Evolutionary conservation across 2,888 invertebrate genomes (phyloP).

Genomic region (Lucinisca nassula): DNA sequence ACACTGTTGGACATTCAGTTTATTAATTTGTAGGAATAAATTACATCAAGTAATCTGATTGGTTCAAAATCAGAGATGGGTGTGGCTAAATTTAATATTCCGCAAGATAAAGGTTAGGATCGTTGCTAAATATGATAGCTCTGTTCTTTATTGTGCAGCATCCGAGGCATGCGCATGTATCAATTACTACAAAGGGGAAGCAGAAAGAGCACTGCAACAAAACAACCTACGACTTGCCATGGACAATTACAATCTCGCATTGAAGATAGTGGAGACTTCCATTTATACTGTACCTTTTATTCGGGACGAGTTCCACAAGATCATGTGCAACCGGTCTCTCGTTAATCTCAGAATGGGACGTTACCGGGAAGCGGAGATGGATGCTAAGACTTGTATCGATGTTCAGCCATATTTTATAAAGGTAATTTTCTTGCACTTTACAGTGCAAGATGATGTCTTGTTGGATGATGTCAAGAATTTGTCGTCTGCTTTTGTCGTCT

Average conservation of each 20-base stretch:
- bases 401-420: slow-evolving; percentile 45
- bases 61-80: no score
- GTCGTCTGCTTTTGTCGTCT: no score
- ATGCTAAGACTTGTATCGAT: slow-evolving; percentile 34
- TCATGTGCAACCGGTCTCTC: slow-evolving; percentile 57
- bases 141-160: no score
- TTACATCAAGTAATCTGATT: no score
- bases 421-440: slow-evolving; percentile 27
- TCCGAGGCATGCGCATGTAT: no score
- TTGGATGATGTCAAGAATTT: no score
- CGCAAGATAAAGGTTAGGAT: no score
- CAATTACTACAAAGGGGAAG: slow-evolving; percentile 19
- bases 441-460: no score
- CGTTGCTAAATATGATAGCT: no score
- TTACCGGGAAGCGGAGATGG: slow-evolving; percentile 43
- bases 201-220: slow-evolving; percentile 9
- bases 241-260: slow-evolving; percentile 20
- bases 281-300: slow-evolving; percentile 10
- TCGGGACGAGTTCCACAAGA: slow-evolving; percentile 42
- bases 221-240: neutral
- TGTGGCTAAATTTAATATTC: no score
- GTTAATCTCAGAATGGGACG: slow-evolving; percentile 29
- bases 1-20: no score
- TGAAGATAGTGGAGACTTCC: slow-evolving; percentile 2
- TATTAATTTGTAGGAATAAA: no score